Percentiles rank a stretch among this genome's conserved stretches.
phyloP scores from a whole-genome alignment of 2,888 invertebrate species.

The Muschampia plurimacula region DNA sequence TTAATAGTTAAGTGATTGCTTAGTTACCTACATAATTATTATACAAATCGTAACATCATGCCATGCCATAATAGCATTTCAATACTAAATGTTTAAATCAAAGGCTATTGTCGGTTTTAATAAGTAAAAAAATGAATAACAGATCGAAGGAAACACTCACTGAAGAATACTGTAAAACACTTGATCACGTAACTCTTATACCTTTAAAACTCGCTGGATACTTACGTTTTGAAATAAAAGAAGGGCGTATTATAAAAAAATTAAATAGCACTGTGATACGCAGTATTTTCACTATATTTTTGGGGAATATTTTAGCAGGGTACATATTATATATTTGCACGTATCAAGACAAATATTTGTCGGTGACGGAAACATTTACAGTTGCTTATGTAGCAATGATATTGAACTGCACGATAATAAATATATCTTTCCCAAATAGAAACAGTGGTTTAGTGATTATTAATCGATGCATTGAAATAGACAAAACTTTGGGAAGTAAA shows the following conservation, averaged over 20 bases:
- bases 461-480: slow-evolving; percentile 58
- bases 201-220: slow-evolving; percentile 56
- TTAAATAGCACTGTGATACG: slow-evolving; percentile 7
- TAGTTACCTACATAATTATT: neutral
- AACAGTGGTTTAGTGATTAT: slow-evolving; percentile 54
- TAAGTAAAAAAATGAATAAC: slow-evolving; percentile 41
- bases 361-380: slow-evolving; percentile 27
- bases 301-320: slow-evolving; percentile 1
- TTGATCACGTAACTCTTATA: slow-evolving; percentile 45
- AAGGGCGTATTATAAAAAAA: slow-evolving; percentile 51
- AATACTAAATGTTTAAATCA: neutral
- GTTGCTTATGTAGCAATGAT: slow-evolving; percentile 46
- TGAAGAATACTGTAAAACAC: slow-evolving; percentile 28
- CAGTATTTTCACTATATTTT: slow-evolving; percentile 3
- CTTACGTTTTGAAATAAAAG: slow-evolving; percentile 58
- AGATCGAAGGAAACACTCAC: slow-evolving; percentile 48
- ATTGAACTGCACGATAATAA: slow-evolving; percentile 53
- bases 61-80: neutral
- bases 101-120: neutral
- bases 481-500: slow-evolving; percentile 59
- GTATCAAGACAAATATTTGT: slow-evolving; percentile 7
- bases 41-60: too few species aligned
- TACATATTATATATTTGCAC: neutral
- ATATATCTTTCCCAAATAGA: slow-evolving; percentile 57
- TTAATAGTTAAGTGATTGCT: neutral